phyloP scores from a whole-genome alignment of 2,888 invertebrate genomes.

The Leucophora obtusa region DNA sequence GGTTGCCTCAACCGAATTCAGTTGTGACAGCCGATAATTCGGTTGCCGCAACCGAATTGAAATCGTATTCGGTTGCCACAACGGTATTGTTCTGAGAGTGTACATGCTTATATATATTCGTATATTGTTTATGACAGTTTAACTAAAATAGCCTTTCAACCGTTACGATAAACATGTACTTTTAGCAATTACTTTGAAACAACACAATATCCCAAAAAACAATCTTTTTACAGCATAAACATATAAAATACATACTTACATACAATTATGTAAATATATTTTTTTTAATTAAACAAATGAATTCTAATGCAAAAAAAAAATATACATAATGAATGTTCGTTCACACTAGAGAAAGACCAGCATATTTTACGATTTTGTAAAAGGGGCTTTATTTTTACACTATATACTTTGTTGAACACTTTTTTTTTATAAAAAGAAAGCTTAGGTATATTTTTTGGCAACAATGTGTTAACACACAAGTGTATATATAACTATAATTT shows the following conservation, averaged over 20 bases:
- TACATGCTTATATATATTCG: constrained; percentile 13
- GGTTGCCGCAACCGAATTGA: too few species aligned
- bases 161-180: constrained; percentile 41
- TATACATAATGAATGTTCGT: too few species aligned
- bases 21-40: too few species aligned
- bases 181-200: constrained; percentile 18
- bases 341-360: background rate
- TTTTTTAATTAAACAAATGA: constrained; percentile 7
- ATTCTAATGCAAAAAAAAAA: background rate
- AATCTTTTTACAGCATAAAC: background rate
- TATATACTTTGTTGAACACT: background rate
- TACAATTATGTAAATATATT: background rate
- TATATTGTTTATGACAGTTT: constrained; percentile 37
- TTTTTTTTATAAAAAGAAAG: background rate
- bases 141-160: constrained; percentile 46
- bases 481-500: too few species aligned
- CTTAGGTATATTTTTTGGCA: too few species aligned
- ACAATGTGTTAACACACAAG: too few species aligned
- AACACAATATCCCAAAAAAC: constrained; percentile 6
- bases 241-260: background rate
- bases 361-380: background rate
- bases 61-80: too few species aligned
- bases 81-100: too few species aligned
- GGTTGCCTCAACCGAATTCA: too few species aligned
- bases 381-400: background rate